A percentile compares a stretch with the other conserved stretches of the same genome.
Evolutionary conservation across 2,797 vertebrate species (phyloP).

Genomic region (Melanogrammus aeglefinus): DNA sequence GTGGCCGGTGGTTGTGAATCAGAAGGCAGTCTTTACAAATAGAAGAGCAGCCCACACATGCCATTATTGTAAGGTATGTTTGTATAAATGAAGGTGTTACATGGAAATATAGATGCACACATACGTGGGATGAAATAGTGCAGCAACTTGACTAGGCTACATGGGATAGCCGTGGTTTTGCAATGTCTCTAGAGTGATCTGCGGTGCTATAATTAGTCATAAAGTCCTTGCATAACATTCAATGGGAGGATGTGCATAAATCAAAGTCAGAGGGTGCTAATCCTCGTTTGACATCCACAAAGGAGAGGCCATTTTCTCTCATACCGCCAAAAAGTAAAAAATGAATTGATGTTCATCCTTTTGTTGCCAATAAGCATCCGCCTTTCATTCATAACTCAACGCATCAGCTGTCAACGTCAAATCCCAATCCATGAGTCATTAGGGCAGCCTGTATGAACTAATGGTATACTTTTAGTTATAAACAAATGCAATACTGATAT

Average conservation of each 20-base stretch:
- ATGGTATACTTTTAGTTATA: neutral
- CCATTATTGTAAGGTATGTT: slow-evolving; percentile 32
- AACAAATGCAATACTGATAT: neutral
- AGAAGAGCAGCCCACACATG: slow-evolving; percentile 51
- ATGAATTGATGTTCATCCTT: neutral
- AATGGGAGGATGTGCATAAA: slow-evolving; percentile 66
- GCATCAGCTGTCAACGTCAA: neutral
- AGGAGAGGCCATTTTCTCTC: slow-evolving; percentile 47
- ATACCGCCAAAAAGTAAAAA: slow-evolving; percentile 44
- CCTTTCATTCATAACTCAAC: neutral
- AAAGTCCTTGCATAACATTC: slow-evolving; percentile 55
- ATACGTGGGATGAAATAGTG: slow-evolving; percentile 19
- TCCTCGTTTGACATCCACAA: slow-evolving; percentile 56
- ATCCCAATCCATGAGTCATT: neutral
- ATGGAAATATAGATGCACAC: slow-evolving; percentile 14
- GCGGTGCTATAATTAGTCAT: slow-evolving; percentile 58
- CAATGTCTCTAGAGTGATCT: slow-evolving; percentile 40
- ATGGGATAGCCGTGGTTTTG: slow-evolving; percentile 32
- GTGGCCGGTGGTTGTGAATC: slow-evolving; percentile 61
- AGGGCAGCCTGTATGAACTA: neutral
- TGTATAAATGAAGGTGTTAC: slow-evolving; percentile 26
- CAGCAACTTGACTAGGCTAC: slow-evolving; percentile 16
- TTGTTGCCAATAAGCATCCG: neutral
- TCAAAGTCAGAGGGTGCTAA: slow-evolving; percentile 56
- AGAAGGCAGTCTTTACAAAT: slow-evolving; percentile 51